A percentile compares a stretch with the other conserved stretches of the same genome.
Evolutionary conservation across 2,888 invertebrate species (phyloP).

Genomic region (Phania funesta): DNA sequence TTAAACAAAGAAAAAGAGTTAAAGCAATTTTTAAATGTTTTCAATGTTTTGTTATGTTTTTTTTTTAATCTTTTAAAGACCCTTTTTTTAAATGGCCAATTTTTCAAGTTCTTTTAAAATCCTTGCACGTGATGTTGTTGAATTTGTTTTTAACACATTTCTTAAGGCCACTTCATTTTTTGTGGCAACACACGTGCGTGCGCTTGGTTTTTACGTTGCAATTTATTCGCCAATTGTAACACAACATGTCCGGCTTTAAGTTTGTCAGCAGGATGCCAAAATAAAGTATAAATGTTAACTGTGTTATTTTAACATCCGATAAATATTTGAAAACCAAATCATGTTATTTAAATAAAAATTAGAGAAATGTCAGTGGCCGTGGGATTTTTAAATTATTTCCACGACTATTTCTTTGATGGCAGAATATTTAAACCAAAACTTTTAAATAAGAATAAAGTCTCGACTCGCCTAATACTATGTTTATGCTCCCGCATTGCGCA

Average conservation of each 20-base stretch:
- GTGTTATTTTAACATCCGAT: slow-evolving; percentile 14
- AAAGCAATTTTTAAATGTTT: slow-evolving; percentile 63
- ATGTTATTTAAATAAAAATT: neutral
- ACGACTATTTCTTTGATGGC: neutral
- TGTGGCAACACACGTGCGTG: slow-evolving; percentile 48
- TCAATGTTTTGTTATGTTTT: slow-evolving; percentile 31
- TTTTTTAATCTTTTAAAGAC: no score
- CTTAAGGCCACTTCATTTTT: slow-evolving; percentile 49
- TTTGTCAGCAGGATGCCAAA: slow-evolving; percentile 55
- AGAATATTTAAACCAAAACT: neutral
- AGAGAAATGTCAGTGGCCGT: neutral
- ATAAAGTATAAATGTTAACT: slow-evolving; percentile 5
- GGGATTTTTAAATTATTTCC: neutral
- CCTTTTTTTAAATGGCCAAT: slow-evolving; percentile 7
- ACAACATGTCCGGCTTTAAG: slow-evolving; percentile 49
- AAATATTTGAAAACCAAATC: slow-evolving; percentile 11
- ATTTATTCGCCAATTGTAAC: slow-evolving; percentile 38
- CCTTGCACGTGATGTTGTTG: slow-evolving; percentile 59
- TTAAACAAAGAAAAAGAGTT: slow-evolving; percentile 56
- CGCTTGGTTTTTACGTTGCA: slow-evolving; percentile 25
- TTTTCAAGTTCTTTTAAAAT: slow-evolving; percentile 40
- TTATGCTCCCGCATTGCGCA: no score
- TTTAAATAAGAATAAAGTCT: no score
- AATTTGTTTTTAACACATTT: slow-evolving; percentile 52
- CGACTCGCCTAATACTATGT: no score